Conservation (phyloP, 2,113 vertebrate genomes). For the Zingel zingel region DNA sequence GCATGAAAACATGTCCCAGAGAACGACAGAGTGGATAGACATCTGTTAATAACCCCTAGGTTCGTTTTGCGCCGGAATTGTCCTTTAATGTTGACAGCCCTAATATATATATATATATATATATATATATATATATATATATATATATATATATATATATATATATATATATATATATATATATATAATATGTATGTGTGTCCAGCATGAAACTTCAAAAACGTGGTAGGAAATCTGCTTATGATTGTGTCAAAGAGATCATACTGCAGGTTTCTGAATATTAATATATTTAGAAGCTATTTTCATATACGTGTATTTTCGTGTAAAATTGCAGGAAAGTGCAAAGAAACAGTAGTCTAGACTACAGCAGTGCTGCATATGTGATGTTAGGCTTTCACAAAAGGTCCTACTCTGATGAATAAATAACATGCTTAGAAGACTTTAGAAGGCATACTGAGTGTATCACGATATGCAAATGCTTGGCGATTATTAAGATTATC, state of each 20-base stretch:
- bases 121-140: too few relatives aligned
- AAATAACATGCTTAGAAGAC: background rate
- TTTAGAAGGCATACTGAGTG: background rate
- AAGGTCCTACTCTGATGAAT: background rate
- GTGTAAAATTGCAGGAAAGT: background rate
- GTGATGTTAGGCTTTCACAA: background rate
- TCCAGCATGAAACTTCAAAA: background rate
- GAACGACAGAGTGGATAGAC: too few relatives aligned
- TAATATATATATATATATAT: too few relatives aligned
- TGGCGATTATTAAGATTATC: background rate
- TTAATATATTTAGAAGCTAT: constrained; percentile 7
- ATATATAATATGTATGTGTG: too few relatives aligned
- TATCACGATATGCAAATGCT: constrained; percentile 3
- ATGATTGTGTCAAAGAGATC: constrained; percentile 14
- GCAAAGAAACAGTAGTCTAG: background rate
- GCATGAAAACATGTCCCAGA: too few relatives aligned
- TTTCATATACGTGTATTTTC: background rate
- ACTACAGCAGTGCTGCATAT: background rate
- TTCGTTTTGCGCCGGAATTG: too few relatives aligned
- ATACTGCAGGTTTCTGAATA: constrained; percentile 1
- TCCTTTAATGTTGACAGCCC: too few relatives aligned
- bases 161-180: too few relatives aligned
- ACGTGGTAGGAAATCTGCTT: background rate
- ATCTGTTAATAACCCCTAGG: too few relatives aligned
- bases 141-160: too few relatives aligned